These are phyloP conservation scores for Hymenopus coronatus DNA, from an alignment of 2,888 invertebrate species.

Conservation along the genomic window DNA sequence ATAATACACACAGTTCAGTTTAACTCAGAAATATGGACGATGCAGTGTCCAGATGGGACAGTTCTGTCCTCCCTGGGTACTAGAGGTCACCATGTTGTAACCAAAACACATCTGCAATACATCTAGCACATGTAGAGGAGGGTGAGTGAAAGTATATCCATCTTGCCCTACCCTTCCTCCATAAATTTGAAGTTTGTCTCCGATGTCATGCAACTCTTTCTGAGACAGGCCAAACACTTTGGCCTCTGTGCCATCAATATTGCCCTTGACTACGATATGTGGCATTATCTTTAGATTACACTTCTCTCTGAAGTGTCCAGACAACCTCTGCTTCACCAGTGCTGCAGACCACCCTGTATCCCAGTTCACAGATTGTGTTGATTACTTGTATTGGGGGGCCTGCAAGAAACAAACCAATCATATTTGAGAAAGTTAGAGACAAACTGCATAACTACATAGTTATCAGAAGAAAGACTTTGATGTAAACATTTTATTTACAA, in stretches of 20 bases:
- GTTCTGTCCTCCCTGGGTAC: slow-evolving; percentile 35
- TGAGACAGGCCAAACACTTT: slow-evolving; percentile 38
- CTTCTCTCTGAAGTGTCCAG: slow-evolving; percentile 79
- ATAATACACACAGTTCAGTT: background rate
- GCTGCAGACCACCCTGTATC: slow-evolving; percentile 73
- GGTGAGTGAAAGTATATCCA: slow-evolving; percentile 37
- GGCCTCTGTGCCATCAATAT: slow-evolving; percentile 37
- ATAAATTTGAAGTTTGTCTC: slow-evolving; percentile 31
- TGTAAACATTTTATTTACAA: no score
- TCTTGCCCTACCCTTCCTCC: slow-evolving; percentile 39
- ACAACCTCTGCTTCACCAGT: slow-evolving; percentile 79
- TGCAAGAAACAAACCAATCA: slow-evolving; percentile 38
- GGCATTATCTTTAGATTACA: slow-evolving; percentile 49
- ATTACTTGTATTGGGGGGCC: slow-evolving; percentile 66
- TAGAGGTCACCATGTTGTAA: slow-evolving; percentile 36
- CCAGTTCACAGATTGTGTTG: slow-evolving; percentile 72
- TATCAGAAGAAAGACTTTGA: no score
- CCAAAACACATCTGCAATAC: slow-evolving; percentile 33
- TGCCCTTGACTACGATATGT: slow-evolving; percentile 39
- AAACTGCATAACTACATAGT: no score
- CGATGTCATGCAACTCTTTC: slow-evolving; percentile 34
- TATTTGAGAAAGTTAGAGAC: background rate
- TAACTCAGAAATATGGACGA: slow-evolving; percentile 31
- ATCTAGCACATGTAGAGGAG: slow-evolving; percentile 35
- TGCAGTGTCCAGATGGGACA: slow-evolving; percentile 39